phyloP scores from a whole-genome alignment of 2,888 invertebrate genomes.

The Mellilla xanthometata region DNA sequence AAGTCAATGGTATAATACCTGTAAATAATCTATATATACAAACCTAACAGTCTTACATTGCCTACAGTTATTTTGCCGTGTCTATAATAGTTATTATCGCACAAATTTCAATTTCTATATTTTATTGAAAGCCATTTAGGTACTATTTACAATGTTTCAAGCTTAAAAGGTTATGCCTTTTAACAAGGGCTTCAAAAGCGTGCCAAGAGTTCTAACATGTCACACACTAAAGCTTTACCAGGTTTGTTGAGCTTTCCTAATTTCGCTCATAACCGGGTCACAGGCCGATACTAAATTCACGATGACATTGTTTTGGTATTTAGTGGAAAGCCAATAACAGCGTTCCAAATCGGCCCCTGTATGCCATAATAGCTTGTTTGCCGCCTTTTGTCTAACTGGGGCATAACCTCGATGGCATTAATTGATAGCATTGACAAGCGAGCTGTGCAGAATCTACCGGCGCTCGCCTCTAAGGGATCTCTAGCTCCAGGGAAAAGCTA shows the following conservation, averaged over 20 bases:
- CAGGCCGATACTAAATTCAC: conserved; percentile 21
- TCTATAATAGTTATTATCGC: too few species aligned
- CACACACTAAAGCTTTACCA: conserved; percentile 5
- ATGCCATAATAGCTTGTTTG: conserved; percentile 55
- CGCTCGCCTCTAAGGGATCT: not conserved
- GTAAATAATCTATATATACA: too few species aligned
- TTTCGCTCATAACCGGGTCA: conserved; percentile 19
- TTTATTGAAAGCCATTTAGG: too few species aligned
- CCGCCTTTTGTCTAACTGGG: conserved; percentile 64
- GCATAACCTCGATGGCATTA: conserved; percentile 65
- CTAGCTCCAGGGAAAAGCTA: conserved; percentile 4
- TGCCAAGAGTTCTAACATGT: too few species aligned
- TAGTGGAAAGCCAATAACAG: conserved; percentile 43
- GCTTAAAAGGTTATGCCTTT: too few species aligned
- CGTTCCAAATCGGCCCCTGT: conserved; percentile 44
- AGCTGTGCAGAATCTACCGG: conserved; percentile 15
- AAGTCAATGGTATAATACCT: too few species aligned
- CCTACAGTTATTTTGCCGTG: too few species aligned
- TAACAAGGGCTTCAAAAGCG: too few species aligned
- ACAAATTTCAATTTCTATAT: too few species aligned
- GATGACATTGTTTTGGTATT: conserved; percentile 37
- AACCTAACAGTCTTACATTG: too few species aligned
- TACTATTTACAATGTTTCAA: too few species aligned
- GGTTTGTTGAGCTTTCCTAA: conserved; percentile 13
- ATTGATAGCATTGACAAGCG: conserved; percentile 66